Evolutionary conservation across 1,140 invertebrate species (phyloP).

Genomic region (Anadara kagoshimensis): DNA sequence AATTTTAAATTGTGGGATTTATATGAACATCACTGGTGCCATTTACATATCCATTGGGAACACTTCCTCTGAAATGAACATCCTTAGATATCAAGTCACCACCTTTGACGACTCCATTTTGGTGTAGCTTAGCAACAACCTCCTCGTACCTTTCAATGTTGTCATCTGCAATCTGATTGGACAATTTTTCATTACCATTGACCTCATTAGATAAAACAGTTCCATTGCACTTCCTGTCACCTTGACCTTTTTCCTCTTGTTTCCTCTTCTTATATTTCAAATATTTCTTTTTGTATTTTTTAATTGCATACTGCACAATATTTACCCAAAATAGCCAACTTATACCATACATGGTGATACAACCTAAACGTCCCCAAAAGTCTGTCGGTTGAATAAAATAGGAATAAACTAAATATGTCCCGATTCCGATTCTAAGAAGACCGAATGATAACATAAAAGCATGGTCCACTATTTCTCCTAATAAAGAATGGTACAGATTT

Average conservation of each 20-base stretch:
- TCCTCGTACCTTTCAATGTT: too few relatives aligned
- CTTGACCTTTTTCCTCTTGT: background rate
- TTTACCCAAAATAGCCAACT: constrained; percentile 68
- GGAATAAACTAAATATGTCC: constrained; percentile 60
- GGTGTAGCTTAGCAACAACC: too few relatives aligned
- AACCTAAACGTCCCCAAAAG: constrained; percentile 58
- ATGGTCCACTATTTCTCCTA: constrained; percentile 61
- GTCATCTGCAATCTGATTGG: too few relatives aligned
- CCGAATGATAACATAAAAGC: constrained; percentile 68
- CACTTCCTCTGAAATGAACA: too few relatives aligned
- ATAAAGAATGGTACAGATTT: constrained; percentile 50
- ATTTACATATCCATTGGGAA: too few relatives aligned
- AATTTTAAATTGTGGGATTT: too few relatives aligned
- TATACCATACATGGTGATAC: constrained; percentile 60
- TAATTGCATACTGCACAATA: constrained; percentile 64
- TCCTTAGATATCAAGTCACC: too few relatives aligned
- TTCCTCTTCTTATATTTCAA: constrained; percentile 3
- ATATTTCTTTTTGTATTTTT: constrained; percentile 61
- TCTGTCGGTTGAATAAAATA: constrained; percentile 68
- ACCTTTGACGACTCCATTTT: too few relatives aligned
- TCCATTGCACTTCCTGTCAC: too few relatives aligned
- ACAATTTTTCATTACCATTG: too few relatives aligned
- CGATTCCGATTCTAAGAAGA: constrained; percentile 62
- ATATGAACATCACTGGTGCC: too few relatives aligned
- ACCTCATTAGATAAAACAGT: too few relatives aligned